Evolutionary conservation across 1,140 invertebrate species (phyloP), one percentile per base, ranked within the genome.

Genomic region (Plectus sambesii): DNA sequence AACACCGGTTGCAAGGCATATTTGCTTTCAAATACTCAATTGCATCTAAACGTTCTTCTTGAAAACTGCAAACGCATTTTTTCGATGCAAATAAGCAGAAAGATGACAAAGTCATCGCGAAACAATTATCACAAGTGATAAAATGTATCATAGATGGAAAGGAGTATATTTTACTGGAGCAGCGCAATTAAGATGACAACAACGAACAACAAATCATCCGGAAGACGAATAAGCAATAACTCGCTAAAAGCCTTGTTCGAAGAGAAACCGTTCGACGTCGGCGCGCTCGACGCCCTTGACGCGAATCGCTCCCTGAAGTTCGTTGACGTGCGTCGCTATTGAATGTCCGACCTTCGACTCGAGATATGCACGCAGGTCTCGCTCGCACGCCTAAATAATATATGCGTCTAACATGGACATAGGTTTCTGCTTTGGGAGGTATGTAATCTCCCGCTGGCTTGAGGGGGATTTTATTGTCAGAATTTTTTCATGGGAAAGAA

Each of bases 211-310:
- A 55, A 59, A 44, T 43, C 54, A 39, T 53, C 63, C 4, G 49
- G 30, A 9, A n/a, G n/a, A n/a, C n/a, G n/a, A n/a, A n/a, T n/a
- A n/a, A n/a, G 5, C 25, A 20, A n/a, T 48, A 23, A 24, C 25
- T 44, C 42, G 41, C 72, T 77, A 88, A 70, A 87, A 84, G 49
- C 85, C 85, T 76, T 82, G 82, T 3, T 75, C 67, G 53, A 77
- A 64, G 17, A 88, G 72, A 76, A 82, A 88, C 36, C 81, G 63
- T 59, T 78, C 76, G 20, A 85, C 61, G 50, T 78, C 63, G 42
- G 77, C 75, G 3, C 83, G 78, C 69, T 78, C 77, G 65, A 86
- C 84, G 19, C 84, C 84, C 68, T 81, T 81, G 41, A 86, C 75
- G 60, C 77, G 75, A 37, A 92, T 80, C 62, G 74, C 73, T 47